Conservation (phyloP, 2,113 vertebrate species). For the Atherinomorus stipes region DNA sequence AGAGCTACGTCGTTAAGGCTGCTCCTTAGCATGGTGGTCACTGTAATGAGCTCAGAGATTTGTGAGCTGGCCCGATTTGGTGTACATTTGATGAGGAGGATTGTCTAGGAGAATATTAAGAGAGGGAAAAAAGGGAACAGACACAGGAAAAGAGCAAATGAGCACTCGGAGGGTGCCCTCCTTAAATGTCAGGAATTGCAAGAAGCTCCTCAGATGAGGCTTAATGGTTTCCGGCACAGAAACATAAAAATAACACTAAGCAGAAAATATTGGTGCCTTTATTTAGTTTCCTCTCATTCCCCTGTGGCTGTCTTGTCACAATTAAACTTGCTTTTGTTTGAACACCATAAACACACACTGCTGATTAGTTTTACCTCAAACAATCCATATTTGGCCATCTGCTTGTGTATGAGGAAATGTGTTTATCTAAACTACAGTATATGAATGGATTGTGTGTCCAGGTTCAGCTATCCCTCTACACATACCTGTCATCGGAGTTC, state of each 20-base stretch:
- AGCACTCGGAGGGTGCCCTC: slow-evolving; percentile 22
- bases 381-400: slow-evolving; percentile 4
- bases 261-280: slow-evolving; percentile 12
- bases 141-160: slow-evolving; percentile 38
- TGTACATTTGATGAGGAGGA: neutral
- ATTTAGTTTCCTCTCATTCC: slow-evolving; percentile 24
- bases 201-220: slow-evolving; percentile 42
- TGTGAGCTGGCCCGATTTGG: slow-evolving; percentile 22
- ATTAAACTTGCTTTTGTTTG: slow-evolving; percentile 40
- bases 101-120: slow-evolving; percentile 27
- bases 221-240: slow-evolving; percentile 44
- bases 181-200: slow-evolving; percentile 55
- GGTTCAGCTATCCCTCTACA: slow-evolving; percentile 97
- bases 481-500: slow-evolving; percentile 97
- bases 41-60: slow-evolving; percentile 69
- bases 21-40: slow-evolving; percentile 28
- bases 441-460: slow-evolving; percentile 55
- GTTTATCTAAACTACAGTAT: neutral
- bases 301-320: slow-evolving; percentile 12
- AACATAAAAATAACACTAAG: slow-evolving; percentile 54
- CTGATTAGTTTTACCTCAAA: slow-evolving; percentile 19
- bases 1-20: slow-evolving; percentile 61
- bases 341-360: slow-evolving; percentile 20
- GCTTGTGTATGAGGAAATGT: neutral
- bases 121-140: slow-evolving; percentile 17